Base-by-base conservation (phyloP, 2,113 vertebrate species). In the Eudorcas thomsonii region DNA sequence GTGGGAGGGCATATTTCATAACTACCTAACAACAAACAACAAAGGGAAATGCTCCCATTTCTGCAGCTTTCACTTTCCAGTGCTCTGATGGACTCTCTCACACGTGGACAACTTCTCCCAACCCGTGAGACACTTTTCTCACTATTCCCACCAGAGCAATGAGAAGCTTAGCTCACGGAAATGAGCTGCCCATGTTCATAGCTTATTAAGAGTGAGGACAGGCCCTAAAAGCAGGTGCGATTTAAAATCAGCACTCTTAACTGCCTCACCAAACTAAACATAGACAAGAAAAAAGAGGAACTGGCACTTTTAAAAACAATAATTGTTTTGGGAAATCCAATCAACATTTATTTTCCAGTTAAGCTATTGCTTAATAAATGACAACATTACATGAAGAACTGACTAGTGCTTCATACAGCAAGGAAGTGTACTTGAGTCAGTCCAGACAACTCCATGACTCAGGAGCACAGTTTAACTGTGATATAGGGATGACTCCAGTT, bases 171-270 rank as follows among this genome's bases (percentile, higher is more conserved):
- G 57, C 52, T 80, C 62, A 7, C n/a, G 28, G 36, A 88, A 77
- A 36, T 25, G 78, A 83, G 71, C 25, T 25, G 19, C 8, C 23
- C 28, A 59, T 16, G 30, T 25, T 15, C 85, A 54, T 5, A 84
- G 26, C 26, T 91, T 36, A 52, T 54, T 60, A 74, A 30, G 23
- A 25, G 5, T 2, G 6, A 96, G 26, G 59, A 90, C 5, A 48
- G 74, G 30, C 30, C 50, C 81, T 19, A 95, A 28, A 91, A 21
- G 28, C 43, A n/a, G 12, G 3, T 50, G 10, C 30, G 36, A 91
- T 93, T 88, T 93, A 96, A 95, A 95, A 59, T 16, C 84, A 88
- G 55, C 25, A n/a, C 82, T 83, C 33, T 92, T 54, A 78, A 91
- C 48, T 16, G 21, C 50, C 30, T 71, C 48, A 43, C 19, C 86